Evolutionary conservation across 1,140 invertebrate genomes (phyloP).

Genomic region (Lordiphosa clarofinis): DNA sequence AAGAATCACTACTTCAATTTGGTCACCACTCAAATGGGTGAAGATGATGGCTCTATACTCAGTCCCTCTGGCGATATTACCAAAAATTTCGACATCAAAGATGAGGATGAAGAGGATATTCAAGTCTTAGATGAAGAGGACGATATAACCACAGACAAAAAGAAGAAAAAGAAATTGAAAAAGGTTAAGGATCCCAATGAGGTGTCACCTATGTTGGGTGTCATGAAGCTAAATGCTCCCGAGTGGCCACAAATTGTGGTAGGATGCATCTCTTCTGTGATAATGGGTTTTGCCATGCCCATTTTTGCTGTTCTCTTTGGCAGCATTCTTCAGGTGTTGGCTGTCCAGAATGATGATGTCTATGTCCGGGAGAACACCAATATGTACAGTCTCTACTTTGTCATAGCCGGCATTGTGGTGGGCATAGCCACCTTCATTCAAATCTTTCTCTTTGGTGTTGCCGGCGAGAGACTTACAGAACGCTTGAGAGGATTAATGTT

Average conservation of each 20-base stretch:
- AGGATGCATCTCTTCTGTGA: conserved; percentile 84
- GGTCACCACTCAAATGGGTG: conserved; percentile 82
- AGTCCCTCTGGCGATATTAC: conserved; percentile 53
- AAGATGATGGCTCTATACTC: conserved; percentile 47
- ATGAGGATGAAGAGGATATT: conserved; percentile 69
- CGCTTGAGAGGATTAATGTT: conserved; percentile 84
- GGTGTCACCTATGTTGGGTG: conserved; percentile 79
- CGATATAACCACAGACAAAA: conserved; percentile 18
- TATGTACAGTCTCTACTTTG: conserved; percentile 83
- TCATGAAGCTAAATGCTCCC: conserved; percentile 85
- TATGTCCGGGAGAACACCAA: conserved; percentile 82
- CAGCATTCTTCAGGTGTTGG: conserved; percentile 86
- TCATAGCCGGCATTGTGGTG: conserved; percentile 84
- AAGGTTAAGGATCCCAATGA: conserved; percentile 45
- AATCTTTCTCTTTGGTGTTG: conserved; percentile 83
- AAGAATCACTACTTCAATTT: conserved; percentile 90
- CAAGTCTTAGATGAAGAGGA: conserved; percentile 37
- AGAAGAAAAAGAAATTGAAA: conserved; percentile 36
- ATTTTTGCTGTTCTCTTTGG: conserved; percentile 89
- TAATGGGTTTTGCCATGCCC: conserved; percentile 88
- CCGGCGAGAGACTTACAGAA: conserved; percentile 86
- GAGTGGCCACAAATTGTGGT: conserved; percentile 87
- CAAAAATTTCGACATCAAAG: conserved; percentile 67
- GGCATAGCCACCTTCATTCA: conserved; percentile 83
- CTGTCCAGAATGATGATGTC: conserved; percentile 79